These are phyloP conservation scores for Serrognathus titanus DNA, from an alignment of 2,888 invertebrate genomes.

Conservation along the genomic window DNA sequence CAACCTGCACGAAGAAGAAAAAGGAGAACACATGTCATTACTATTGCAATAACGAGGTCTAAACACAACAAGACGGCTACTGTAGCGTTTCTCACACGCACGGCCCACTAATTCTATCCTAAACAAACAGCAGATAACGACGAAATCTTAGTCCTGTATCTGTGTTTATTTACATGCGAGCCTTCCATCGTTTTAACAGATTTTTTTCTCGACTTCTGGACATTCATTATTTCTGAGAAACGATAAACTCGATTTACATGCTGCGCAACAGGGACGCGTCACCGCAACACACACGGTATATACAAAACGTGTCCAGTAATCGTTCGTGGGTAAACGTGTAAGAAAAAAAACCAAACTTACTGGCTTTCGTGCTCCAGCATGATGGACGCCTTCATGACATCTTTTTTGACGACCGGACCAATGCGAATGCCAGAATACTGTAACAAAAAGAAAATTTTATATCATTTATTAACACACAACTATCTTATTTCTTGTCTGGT, in stretches of 20 bases:
- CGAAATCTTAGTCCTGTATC: conserved; percentile 22
- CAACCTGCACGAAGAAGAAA: neutral
- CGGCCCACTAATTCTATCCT: conserved; percentile 28
- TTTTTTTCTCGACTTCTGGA: conserved; percentile 6
- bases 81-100: conserved; percentile 31
- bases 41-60: conserved; percentile 1
- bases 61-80: conserved; percentile 20
- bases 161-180: conserved; percentile 25
- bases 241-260: neutral
- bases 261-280: neutral
- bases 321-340: neutral
- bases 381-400: conserved; percentile 99
- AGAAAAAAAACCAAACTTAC: conserved; percentile 54
- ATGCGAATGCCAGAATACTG: conserved; percentile 98
- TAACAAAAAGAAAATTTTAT: conserved; percentile 42
- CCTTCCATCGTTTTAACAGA: conserved; percentile 8
- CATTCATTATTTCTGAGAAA: conserved; percentile 1
- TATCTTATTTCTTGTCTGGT: too few species aligned
- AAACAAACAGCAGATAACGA: conserved; percentile 33
- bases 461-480: too few species aligned
- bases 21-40: neutral
- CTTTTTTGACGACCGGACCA: conserved; percentile 98
- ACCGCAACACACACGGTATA: neutral
- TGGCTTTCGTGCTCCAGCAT: conserved; percentile 98
- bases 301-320: neutral